Evolutionary conservation across 2,888 invertebrate species (phyloP).

Genomic region (Lydus trimaculatus): DNA sequence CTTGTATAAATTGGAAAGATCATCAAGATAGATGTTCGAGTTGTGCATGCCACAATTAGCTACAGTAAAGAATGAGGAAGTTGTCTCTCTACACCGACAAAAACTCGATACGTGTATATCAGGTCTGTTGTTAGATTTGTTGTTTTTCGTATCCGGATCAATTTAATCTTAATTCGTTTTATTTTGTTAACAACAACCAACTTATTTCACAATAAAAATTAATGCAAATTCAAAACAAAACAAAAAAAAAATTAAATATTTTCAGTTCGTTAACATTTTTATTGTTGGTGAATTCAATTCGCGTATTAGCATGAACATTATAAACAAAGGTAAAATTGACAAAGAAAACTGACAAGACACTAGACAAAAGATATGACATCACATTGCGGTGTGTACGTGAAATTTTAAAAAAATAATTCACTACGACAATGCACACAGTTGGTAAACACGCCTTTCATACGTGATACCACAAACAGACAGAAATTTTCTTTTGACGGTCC

Average conservation of each 20-base stretch:
- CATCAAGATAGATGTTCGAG: constrained; percentile 5
- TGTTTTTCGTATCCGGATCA: not conserved
- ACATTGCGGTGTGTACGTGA: constrained; percentile 6
- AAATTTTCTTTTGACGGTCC: not conserved
- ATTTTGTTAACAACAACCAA: not conserved
- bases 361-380: constrained; percentile 6
- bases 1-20: not conserved
- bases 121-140: constrained; percentile 1
- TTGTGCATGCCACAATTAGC: constrained; percentile 7
- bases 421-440: not conserved
- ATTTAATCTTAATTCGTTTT: not conserved
- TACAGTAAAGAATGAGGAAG: constrained; percentile 5
- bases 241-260: no score
- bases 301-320: constrained; percentile 19
- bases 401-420: not conserved
- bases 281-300: not conserved
- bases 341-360: constrained; percentile 14
- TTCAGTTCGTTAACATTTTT: not conserved
- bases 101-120: constrained; percentile 6
- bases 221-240: no score
- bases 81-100: not conserved
- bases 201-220: no score
- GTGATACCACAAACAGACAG: not conserved
- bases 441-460: constrained; percentile 4
- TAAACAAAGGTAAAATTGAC: constrained; percentile 25